Base-by-base conservation (phyloP, 2,113 vertebrate genomes). In the Microtus montanus region DNA sequence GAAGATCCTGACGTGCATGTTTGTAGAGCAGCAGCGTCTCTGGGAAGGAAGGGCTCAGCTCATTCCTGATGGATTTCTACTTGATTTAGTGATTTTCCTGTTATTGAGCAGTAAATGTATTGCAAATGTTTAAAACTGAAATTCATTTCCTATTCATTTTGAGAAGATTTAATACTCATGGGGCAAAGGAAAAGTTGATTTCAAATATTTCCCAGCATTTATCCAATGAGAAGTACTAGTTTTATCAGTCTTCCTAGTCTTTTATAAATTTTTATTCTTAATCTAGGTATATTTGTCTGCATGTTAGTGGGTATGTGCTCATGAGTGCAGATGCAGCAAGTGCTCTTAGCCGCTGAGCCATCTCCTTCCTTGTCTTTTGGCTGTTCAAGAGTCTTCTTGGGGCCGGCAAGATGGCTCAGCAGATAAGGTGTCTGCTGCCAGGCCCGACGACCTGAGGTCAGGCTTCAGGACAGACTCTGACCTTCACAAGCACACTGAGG, bases 101-200 rank as follows among this genome's bases (percentile, higher is more conserved):
- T 73, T 61, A 10, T 58, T 93, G n/a, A 22, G 24, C 58, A 94
- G 41, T 87, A 52, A 77, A 24, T 22, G 70, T 58, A 47, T 71
- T 87, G 78, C n/a, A 90, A 88, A 74, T 73, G 30, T 73, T 96
- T 54, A 44, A 47, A 86, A 92, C 85, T 13, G 38, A 75, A 93
- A 1, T 79, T 74, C 75, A 90, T 22, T 71, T 49, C 66, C 0
- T 89, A 75, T 68, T 28, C 4, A 41, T 91, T 93, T 80, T 30
- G 89, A 58, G 6, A 28, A 83, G 75, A 89, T 88, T 70, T 91
- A 89, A 7, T 91, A 35, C 35, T 77, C 1, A 8, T 74, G 47
- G 9, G 70, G 3, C n/a, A 71, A 35, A 93, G n/a, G 70, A 22
- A 82, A 75, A 66, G 61, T 78, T 86, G 44, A 71, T 85, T 93